Evolutionary conservation across 1,140 invertebrate genomes (phyloP), one percentile per base, ranked within the genome.

Genomic region (Zaprionus taronus): DNA sequence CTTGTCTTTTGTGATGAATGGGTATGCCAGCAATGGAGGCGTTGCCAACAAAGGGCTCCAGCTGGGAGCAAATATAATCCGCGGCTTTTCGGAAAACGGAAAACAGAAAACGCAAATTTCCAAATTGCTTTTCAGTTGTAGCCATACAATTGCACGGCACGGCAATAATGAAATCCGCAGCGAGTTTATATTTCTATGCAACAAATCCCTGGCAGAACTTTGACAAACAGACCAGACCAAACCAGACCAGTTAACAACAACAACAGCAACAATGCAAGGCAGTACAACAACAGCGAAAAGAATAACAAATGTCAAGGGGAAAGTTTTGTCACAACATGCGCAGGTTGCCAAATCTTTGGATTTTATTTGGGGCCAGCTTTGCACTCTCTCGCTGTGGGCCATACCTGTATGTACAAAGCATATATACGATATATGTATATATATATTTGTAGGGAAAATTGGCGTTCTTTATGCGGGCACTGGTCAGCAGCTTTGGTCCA

Each of bases 131-230:
- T 63, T 64, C 26, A 61, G 64, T 44, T 72, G 56, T 41, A 53
- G 58, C 44, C 36, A 41, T 22, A 58, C 41, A 44, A 34, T 34
- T 34, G 31, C 31, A 41, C 41, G 41, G 7, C 12, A 38, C 14
- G 14, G 24, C 24, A 81, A 90, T 84, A 90, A 90, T 90, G 77
- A 80, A 86, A 86, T 87, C 80, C 83, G 56, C 53, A 66, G 68
- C 71, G 36, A 69, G 65, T 67, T 53, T 38, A 62, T 49, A 68
- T 64, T 53, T 38, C 62, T 41, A 60, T 53, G 61, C 51, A 56
- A 80, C 83, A 65, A 86, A 80, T 83, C 75, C 80, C 69, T 57
- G 51, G 56, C 70, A 80, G 51, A 77, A 83, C 68, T 79, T 72
- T 79, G 62, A 62, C 80, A 67, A 56, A 83, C 31, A 53, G 34